Base-by-base conservation (phyloP, 2,113 vertebrate species). In the Poicephalus gulielmi region DNA sequence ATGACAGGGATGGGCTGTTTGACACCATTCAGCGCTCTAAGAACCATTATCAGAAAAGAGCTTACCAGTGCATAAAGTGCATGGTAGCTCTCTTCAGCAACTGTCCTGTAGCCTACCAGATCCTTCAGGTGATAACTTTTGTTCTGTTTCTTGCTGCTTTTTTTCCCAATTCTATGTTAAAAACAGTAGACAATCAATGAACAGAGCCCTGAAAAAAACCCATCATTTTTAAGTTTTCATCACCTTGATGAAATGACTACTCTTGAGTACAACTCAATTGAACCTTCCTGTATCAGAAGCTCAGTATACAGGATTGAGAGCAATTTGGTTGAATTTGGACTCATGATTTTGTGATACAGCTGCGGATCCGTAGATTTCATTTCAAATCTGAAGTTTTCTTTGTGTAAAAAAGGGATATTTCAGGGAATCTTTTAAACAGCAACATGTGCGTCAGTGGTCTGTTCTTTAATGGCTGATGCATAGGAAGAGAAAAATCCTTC, bases 21-120 rank as follows among this genome's bases (percentile, higher is more conserved):
- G 99, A 99, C 97, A 99, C 99, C 98, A 99, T 99, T 97, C 99
- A 99, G 95, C 99, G 99, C 96, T 99, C 99, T 15, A 99, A 99
- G 98, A 99, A 99, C 98, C 99, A 99, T 98, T 99, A 99, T 96
- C 99, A 99, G 98, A 99, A 99, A 97, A 98, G 99, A 95, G 99
- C 99, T 85, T 99, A 99, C 96, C 99, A 99, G 92, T 99, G 99
- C 98, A 99, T 99, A 97, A 99, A 99, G 96, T 99, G 99, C 98
- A 99, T 99, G 99, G 99, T 99, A 93, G 99, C 99, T 68, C 98
- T 99, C 75, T 99, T 99, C 96, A 99, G 99, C 98, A 99, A 99
- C 97, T 99, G 99, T 97, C 98, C 99, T 92, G 99, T 99, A 95
- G 99, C 99, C 69, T 99, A 99, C 97, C 99, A 99, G 97, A 99